phyloP scores from a whole-genome alignment of 2,888 invertebrate species.

The Tetragnatha montana region DNA sequence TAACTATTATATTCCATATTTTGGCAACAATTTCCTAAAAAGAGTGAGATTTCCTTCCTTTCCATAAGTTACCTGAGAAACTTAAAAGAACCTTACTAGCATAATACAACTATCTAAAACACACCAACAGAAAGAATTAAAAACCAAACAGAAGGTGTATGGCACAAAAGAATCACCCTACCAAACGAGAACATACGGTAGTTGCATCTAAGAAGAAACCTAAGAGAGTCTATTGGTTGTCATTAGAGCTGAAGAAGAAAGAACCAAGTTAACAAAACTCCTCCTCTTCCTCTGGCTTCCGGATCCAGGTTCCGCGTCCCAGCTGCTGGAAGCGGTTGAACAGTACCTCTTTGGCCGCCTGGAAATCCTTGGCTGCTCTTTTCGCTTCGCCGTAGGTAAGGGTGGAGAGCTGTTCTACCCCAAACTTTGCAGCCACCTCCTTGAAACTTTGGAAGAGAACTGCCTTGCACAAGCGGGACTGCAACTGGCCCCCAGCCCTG shows the following conservation, averaged over 20 bases:
- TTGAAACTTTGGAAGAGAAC: slow-evolving; percentile 71
- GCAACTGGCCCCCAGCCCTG: slow-evolving; percentile 67
- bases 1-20: slow-evolving; percentile 43
- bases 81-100: slow-evolving; percentile 42
- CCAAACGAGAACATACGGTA: slow-evolving; percentile 19
- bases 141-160: slow-evolving; percentile 22
- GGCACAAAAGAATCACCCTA: slow-evolving; percentile 51
- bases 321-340: slow-evolving; percentile 74
- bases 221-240: slow-evolving; percentile 51
- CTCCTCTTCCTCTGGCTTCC: slow-evolving; percentile 77
- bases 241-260: slow-evolving; percentile 47
- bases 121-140: slow-evolving; percentile 6
- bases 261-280: slow-evolving; percentile 75
- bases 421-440: slow-evolving; percentile 69
- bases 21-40: slow-evolving; percentile 63
- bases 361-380: slow-evolving; percentile 74
- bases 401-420: slow-evolving; percentile 70
- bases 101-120: slow-evolving; percentile 58
- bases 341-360: slow-evolving; percentile 75
- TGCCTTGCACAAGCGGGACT: slow-evolving; percentile 71
- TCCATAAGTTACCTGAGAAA: slow-evolving; percentile 23
- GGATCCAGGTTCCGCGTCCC: slow-evolving; percentile 76
- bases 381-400: slow-evolving; percentile 73
- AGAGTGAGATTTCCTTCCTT: slow-evolving; percentile 19
- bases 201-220: slow-evolving; percentile 50